Evolutionary conservation across 2,797 vertebrate genomes (phyloP).

Genomic region (Pseudochirops corinnae): DNA sequence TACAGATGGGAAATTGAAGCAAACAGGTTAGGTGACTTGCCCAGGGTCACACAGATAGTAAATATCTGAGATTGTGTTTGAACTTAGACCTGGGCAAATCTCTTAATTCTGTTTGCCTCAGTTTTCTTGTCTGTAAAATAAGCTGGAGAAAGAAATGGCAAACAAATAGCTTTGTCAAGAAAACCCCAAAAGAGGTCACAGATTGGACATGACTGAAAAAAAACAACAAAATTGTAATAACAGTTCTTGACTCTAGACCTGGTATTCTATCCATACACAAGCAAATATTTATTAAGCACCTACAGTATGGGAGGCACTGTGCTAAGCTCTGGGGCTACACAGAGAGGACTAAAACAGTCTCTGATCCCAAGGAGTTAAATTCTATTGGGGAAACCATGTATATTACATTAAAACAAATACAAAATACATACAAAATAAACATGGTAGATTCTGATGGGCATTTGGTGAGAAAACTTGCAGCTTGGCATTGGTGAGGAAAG

Average conservation of each 20-base stretch:
- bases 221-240: no score
- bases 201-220: no score
- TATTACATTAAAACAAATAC: background rate
- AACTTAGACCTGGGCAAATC: background rate
- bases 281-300: background rate
- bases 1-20: background rate
- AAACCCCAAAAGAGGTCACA: no score
- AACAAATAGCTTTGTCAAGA: no score
- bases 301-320: background rate
- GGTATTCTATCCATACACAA: no score
- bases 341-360: no score
- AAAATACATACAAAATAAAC: background rate
- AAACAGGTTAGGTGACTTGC: background rate
- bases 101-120: no score
- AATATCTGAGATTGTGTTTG: background rate
- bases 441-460: background rate
- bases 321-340: background rate
- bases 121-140: no score
- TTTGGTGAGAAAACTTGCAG: background rate
- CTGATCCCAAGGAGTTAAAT: background rate
- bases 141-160: no score
- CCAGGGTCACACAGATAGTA: background rate
- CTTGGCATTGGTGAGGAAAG: background rate
- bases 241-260: background rate
- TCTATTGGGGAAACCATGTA: background rate